Evolutionary conservation across 2,797 vertebrate species (phyloP), one percentile per base, ranked within the genome.

Genomic region (Pseudocheirus occidentalis): DNA sequence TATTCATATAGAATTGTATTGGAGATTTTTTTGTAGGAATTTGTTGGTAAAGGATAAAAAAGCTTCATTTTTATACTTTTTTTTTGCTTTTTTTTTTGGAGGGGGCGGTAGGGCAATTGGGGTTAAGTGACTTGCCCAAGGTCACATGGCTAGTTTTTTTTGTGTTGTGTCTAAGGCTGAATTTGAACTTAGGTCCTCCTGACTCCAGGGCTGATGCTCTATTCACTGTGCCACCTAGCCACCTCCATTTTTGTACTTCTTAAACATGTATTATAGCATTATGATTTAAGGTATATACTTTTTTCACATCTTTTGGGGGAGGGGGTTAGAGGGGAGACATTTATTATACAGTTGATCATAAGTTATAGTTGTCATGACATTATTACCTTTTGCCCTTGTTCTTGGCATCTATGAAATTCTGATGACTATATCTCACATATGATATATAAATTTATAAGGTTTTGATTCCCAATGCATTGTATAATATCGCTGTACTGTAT

Each of bases 251-350:
- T 95, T 21, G 13, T 93, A 90, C 58, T 94, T 62, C 28, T 31
- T 66, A 66, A 66, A 66, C 34, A n/a, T 66, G 62, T 91, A 90
- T n/a, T 93, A 52, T 89, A 95, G 57, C 91, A 59, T 91, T 97
- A 92, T 96, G 90, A 52, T 92, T 95, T 55, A 90, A 97, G 96
- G 16, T 95, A 56, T n/a, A 94, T 93, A 92, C 93, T 94, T 96
- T 95, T 9, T 40, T 81, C 18, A 81, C 66, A 46, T 81, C n/a
- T 46, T 81, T 81, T 81, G 66, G 40, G 21, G 11, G 40, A 27
- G 40, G 40, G 2, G 21, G 40, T 9, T 27, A 46, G 31, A 50
- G 73, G 5, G 66, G 66, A 73, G n/a, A 55, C 92, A 95, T 90
- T 97, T 92, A 94, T 96, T 90, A 92, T 73, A 89, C 46, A 53